Evolutionary conservation across 2,113 vertebrate genomes (phyloP).

Genomic region (Aramus guarauna): DNA sequence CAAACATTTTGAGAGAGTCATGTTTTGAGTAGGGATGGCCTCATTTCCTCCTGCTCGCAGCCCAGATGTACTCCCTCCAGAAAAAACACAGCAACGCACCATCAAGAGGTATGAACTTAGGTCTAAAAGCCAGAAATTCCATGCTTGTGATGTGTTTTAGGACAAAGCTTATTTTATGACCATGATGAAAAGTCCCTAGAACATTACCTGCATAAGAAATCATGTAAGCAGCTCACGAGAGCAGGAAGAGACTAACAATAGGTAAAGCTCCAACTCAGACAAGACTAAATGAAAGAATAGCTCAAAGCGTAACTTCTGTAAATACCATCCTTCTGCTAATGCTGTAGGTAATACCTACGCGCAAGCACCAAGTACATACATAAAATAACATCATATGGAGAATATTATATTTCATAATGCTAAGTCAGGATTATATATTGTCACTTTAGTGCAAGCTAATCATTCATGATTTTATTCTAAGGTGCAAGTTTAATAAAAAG

Average conservation of each 20-base stretch:
- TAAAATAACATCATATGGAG: neutral
- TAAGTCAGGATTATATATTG: neutral
- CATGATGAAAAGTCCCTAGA: neutral
- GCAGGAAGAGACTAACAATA: neutral
- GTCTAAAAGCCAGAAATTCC: constrained; percentile 18
- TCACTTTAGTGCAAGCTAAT: neutral
- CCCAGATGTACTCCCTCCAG: constrained; percentile 40
- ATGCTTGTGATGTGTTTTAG: neutral
- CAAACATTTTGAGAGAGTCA: neutral
- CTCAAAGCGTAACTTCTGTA: neutral
- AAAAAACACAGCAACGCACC: constrained; percentile 35
- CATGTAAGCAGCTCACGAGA: neutral
- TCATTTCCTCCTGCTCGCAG: constrained; percentile 42
- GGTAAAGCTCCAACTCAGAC: neutral
- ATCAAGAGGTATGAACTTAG: neutral
- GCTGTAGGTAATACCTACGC: neutral
- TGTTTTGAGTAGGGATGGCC: constrained; percentile 24
- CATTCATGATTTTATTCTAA: neutral
- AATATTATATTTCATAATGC: neutral
- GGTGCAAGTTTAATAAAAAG: neutral
- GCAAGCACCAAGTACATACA: neutral
- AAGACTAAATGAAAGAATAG: neutral
- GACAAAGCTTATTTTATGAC: neutral
- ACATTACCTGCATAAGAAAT: neutral
- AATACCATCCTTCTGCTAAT: neutral